Base-by-base conservation (phyloP, 2,888 invertebrate species). In the Dioctria linearis region DNA sequence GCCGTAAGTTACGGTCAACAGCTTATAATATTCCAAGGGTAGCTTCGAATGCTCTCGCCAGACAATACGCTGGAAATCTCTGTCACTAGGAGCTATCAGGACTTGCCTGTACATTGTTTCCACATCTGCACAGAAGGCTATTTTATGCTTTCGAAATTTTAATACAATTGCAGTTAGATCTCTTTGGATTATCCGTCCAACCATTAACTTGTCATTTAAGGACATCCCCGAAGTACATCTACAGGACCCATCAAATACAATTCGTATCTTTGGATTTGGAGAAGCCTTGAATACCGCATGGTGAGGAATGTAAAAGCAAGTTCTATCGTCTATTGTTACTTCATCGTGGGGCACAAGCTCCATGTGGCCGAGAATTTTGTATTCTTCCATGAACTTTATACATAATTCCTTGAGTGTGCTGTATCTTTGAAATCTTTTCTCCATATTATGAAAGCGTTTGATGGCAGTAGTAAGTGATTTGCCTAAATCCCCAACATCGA, bases 321-420 rank as follows among this genome's bases (percentile, higher is more conserved):
- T n/a, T n/a, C n/a, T n/a, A n/a, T n/a, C n/a, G n/a, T n/a, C n/a
- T n/a, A n/a, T n/a, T n/a, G n/a, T n/a, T n/a, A n/a, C n/a, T n/a
- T n/a, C n/a, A n/a, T n/a, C n/a, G 5, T 40, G 11, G 1, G 49
- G 9, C 3, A 81, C 42, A 40, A 65, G 49, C 1, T 78, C 66
- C 84, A 85, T 84, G 73, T 85, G 84, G 5, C 83, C 81, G 5
- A 84, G 57, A 3, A 51, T 65, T 6, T 79, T 9, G 57, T 84
- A 85, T 79, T 85, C 84, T 5, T 82, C 42, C 66, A 85, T 80
- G 37, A 85, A 83, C 0, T 80, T 57, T 6, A 73, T 51, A 61
- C 85, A 85, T 3, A 40, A 9, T 11, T 57, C 3, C 43, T 76
- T 54, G 6, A 76, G 13, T 5, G 5, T n/a, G 6, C 3, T 3